These are phyloP conservation scores for Coregonus ussuriensis DNA, from an alignment of 2,797 vertebrate genomes.

Conservation along the genomic window DNA sequence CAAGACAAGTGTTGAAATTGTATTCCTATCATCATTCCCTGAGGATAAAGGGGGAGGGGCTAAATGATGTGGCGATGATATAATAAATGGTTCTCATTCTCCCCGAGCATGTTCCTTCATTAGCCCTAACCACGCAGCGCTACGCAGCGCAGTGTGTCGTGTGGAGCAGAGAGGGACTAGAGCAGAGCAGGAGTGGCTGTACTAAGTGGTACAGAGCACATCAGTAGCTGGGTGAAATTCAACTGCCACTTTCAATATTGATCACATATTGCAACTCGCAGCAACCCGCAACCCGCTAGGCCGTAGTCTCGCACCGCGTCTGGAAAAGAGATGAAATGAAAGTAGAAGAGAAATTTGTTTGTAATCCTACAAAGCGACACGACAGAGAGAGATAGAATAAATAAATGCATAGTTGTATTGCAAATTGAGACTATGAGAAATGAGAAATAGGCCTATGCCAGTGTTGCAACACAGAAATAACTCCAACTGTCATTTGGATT, in stretches of 20 bases:
- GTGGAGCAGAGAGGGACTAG: slow-evolving; percentile 32
- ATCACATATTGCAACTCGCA: slow-evolving; percentile 70
- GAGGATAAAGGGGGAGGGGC: slow-evolving; percentile 29
- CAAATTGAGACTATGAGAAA: background rate
- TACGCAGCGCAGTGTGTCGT: slow-evolving; percentile 5
- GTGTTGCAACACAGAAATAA: background rate
- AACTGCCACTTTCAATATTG: slow-evolving; percentile 79
- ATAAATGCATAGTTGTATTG: background rate
- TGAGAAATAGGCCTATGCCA: background rate
- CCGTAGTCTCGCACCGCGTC: slow-evolving; percentile 4
- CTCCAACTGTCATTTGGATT: background rate
- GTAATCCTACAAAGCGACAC: background rate
- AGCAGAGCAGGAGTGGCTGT: slow-evolving; percentile 52
- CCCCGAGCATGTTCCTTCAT: slow-evolving; percentile 76
- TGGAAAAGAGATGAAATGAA: slow-evolving; percentile 31
- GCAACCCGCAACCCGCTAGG: slow-evolving; percentile 36
- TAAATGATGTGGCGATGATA: slow-evolving; percentile 61
- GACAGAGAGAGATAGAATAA: background rate
- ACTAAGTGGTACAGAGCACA: slow-evolving; percentile 72
- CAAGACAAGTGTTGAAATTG: background rate
- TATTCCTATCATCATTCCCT: slow-evolving; percentile 1
- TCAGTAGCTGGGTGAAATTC: slow-evolving; percentile 76
- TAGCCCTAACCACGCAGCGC: slow-evolving; percentile 59
- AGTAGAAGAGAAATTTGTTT: slow-evolving; percentile 44
- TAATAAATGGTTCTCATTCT: slow-evolving; percentile 64